Base-by-base conservation (phyloP, 53 echinoderm and acorn worm species). In the Apostichopus leukothele region DNA sequence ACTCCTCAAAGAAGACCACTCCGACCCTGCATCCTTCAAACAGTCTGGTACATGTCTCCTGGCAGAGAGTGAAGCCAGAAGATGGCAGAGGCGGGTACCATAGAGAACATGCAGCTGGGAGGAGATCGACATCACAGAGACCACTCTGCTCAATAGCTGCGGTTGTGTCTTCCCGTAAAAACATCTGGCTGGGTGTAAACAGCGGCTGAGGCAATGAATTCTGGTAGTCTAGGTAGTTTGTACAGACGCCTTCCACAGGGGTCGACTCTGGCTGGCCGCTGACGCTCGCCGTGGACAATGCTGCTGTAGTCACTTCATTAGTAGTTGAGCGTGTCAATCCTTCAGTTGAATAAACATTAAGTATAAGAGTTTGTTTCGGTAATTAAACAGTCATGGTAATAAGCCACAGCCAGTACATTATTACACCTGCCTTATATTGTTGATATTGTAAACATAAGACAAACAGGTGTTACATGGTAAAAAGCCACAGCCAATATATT, bases 1-100 rank as follows among this genome's bases (percentile, higher is more conserved):
- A 53, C 4, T 20, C 57, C 12, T 4, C 16, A 22, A 81, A 59
- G 23, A 81, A 81, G 9, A 59, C 8, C 20, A 81, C 19, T 7
- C 20, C 81, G 8, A 23, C 22, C 19, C 3, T n/a, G 18, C 81
- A 81, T n/a, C 55, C 57, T 21, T 81, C 55, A 53, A 54, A 54
- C 18, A 81, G 19, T 7, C 20, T 19, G 55, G 18, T 59, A 51
- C 81, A 81, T 4, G 20, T 18, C 59, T 81, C 81, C 21, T 14
- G n/a, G 52, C 79, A 79, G 20, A 79, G 79, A 5, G 52, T 52
- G 7, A 6, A 80, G 55, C 51, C 11, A 23, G 80, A 80, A 18
- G 80, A 80, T 11, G 80, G 54, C 0, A 52, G 80, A 80, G 80
- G 80, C 39, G 80, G 80, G 21, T 50, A 80, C 9, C n/a, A 80